phyloP scores from a whole-genome alignment of 1,140 invertebrate genomes.

The Rhysida immarginata region DNA sequence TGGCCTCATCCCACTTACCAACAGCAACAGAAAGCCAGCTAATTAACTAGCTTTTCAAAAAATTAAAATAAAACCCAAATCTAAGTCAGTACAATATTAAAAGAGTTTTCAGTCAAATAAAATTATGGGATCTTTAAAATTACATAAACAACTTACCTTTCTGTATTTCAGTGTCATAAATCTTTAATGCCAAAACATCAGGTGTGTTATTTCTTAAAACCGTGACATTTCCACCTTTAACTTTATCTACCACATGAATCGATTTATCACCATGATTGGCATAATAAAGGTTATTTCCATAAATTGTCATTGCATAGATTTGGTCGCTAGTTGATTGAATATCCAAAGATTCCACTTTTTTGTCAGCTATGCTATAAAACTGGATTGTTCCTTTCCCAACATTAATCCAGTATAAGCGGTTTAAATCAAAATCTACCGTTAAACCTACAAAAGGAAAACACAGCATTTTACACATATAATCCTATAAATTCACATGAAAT shows the following conservation, averaged over 20 bases:
- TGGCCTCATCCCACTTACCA: neutral
- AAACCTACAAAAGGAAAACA: slow-evolving; percentile 33
- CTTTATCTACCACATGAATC: slow-evolving; percentile 41
- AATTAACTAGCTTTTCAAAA: neutral
- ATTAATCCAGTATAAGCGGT: slow-evolving; percentile 50
- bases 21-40: neutral
- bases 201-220: slow-evolving; percentile 44
- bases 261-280: slow-evolving; percentile 38
- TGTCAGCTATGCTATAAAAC: slow-evolving; percentile 41
- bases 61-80: neutral
- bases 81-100: neutral
- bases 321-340: slow-evolving; percentile 21
- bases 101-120: neutral
- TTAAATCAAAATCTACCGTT: slow-evolving; percentile 40
- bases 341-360: slow-evolving; percentile 29
- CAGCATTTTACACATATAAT: neutral
- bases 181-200: slow-evolving; percentile 45
- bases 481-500: neutral
- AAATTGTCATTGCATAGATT: slow-evolving; percentile 41
- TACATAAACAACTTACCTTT: slow-evolving; percentile 18
- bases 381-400: slow-evolving; percentile 35
- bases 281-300: slow-evolving; percentile 40
- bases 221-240: slow-evolving; percentile 26
- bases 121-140: neutral
- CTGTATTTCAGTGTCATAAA: slow-evolving; percentile 51